Evolutionary conservation across 2,888 invertebrate genomes (phyloP).

Genomic region (Chromoteleia sp.): DNA sequence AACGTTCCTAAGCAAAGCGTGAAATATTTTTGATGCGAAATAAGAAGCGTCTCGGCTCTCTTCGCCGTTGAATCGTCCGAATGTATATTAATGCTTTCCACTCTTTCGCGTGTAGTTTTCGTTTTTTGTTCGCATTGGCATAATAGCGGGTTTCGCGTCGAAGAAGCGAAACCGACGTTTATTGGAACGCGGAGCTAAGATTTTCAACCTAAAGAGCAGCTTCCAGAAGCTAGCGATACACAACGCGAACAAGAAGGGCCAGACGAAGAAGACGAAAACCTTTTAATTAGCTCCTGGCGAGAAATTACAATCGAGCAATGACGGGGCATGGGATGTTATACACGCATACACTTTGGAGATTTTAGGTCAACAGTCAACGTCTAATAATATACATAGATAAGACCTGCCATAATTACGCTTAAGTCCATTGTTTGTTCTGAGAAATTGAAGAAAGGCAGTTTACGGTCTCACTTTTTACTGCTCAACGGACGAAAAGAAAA

Average conservation of each 20-base stretch:
- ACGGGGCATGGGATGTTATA: conserved; percentile 28
- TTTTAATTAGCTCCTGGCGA: conserved; percentile 58
- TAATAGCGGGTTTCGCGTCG: conserved; percentile 42
- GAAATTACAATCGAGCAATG: conserved; percentile 49
- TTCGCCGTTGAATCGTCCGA: conserved; percentile 17
- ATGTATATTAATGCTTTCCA: conserved; percentile 48
- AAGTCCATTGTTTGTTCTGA: conserved; percentile 54
- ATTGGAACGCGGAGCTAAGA: conserved; percentile 41
- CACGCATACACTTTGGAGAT: conserved; percentile 34
- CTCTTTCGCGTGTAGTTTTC: conserved; percentile 34
- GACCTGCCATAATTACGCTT: conserved; percentile 36
- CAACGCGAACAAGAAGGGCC: conserved; percentile 9
- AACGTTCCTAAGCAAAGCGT: neutral
- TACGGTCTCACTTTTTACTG: conserved; percentile 19
- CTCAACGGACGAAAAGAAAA: conserved; percentile 18
- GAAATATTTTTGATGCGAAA: conserved; percentile 6
- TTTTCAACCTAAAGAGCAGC: conserved; percentile 47
- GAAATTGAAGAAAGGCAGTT: conserved; percentile 26
- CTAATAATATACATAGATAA: conserved; percentile 54
- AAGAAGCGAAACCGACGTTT: conserved; percentile 35
- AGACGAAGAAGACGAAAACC: conserved; percentile 37
- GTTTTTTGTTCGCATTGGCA: conserved; percentile 35
- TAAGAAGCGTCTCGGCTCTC: neutral
- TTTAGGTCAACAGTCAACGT: conserved; percentile 53
- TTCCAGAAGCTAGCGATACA: conserved; percentile 21